These are phyloP conservation scores for Henricia sp. DNA, from an alignment of 53 echinoderm and acorn worm species.

Conservation along the genomic window DNA sequence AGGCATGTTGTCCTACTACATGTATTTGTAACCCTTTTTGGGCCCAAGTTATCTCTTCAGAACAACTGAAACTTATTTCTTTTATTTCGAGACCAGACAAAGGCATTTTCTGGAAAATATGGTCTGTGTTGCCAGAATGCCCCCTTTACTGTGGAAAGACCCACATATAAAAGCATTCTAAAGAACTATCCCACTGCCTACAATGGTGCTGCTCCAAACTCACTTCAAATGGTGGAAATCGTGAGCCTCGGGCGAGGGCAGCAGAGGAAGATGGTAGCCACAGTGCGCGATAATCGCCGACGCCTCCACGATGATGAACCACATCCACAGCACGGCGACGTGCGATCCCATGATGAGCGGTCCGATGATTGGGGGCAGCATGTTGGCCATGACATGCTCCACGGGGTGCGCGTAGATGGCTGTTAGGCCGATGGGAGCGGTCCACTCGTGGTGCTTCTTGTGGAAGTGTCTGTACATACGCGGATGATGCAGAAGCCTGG, in stretches of 20 bases:
- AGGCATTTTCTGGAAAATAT: too few relatives aligned
- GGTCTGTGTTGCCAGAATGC: too few relatives aligned
- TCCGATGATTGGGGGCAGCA: constrained; percentile 77
- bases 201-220: constrained; percentile 49
- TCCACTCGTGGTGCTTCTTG: constrained; percentile 97
- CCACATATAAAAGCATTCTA: too few relatives aligned
- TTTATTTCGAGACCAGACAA: too few relatives aligned
- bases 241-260: constrained; percentile 97
- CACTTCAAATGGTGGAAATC: constrained; percentile 99
- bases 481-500: constrained; percentile 83
- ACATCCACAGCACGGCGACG: constrained; percentile 84
- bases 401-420: constrained; percentile 90
- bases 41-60: too few relatives aligned
- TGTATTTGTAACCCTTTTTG: too few relatives aligned
- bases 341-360: constrained; percentile 89
- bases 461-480: constrained; percentile 83
- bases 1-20: too few relatives aligned
- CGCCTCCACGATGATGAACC: constrained; percentile 79
- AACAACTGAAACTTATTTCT: too few relatives aligned
- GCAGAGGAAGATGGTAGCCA: constrained; percentile 91
- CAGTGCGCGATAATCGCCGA: constrained; percentile 92
- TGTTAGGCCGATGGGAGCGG: constrained; percentile 86
- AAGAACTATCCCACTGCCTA: too few relatives aligned
- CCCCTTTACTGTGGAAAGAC: too few relatives aligned
- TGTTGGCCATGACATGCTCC: constrained; percentile 85